Evolutionary conservation across 2,113 vertebrate genomes (phyloP).

Genomic region (Scartelaos histophorus): DNA sequence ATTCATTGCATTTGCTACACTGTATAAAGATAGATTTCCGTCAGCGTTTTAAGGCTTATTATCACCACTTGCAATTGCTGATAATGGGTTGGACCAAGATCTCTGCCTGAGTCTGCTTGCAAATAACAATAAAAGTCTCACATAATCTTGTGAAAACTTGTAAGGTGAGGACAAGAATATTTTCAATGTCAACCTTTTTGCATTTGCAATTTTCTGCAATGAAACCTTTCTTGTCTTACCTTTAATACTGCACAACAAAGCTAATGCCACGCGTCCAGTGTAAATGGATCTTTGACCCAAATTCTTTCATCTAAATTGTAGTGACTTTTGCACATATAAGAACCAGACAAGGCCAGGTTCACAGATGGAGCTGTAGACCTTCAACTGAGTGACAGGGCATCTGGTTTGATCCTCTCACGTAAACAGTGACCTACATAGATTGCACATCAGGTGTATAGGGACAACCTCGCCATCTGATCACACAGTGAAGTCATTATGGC

Average conservation of each 20-base stretch:
- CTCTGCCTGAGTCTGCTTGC: background rate
- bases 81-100: background rate
- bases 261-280: background rate
- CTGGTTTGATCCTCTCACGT: background rate
- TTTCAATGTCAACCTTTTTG: background rate
- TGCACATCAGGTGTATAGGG: slow-evolving; percentile 34
- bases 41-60: background rate
- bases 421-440: slow-evolving; percentile 42
- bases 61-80: background rate
- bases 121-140: background rate
- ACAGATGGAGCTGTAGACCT: background rate
- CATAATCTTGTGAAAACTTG: background rate
- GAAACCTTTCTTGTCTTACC: background rate
- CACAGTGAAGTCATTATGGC: background rate
- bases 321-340: background rate
- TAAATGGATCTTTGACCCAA: background rate
- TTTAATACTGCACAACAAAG: background rate
- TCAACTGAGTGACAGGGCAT: background rate
- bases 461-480: slow-evolving; percentile 8
- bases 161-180: background rate
- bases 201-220: too few species aligned
- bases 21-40: background rate
- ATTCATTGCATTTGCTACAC: background rate
- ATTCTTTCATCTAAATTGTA: too few species aligned
- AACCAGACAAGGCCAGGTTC: background rate